These are phyloP conservation scores for Patiria miniata DNA, from an alignment of 35 echinoderm and acorn worm genomes.

Conservation along the genomic window DNA sequence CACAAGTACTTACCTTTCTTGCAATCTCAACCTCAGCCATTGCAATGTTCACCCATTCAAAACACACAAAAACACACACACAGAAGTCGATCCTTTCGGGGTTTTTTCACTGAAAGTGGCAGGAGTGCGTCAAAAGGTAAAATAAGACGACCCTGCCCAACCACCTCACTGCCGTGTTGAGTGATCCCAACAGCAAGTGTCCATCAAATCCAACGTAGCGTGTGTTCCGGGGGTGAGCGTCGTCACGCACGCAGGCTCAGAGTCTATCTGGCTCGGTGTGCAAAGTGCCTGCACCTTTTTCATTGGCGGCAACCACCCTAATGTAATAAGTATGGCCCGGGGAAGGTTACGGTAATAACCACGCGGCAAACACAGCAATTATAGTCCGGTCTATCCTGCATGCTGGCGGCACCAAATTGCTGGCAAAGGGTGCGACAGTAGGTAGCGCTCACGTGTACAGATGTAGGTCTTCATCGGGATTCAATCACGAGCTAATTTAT, in stretches of 20 bases:
- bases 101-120: no score
- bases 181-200: not conserved
- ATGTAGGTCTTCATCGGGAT: not conserved
- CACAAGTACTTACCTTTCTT: no score
- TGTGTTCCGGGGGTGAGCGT: not conserved
- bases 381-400: not conserved
- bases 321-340: not conserved
- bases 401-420: not conserved
- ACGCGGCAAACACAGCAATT: slow-evolving; percentile 16
- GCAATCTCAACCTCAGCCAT: no score
- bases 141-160: no score
- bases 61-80: no score
- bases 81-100: no score
- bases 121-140: no score
- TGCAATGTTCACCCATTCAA: no score
- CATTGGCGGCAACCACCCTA: not conserved
- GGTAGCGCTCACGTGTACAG: not conserved
- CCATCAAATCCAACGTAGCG: not conserved
- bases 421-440: not conserved
- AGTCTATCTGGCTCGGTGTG: not conserved
- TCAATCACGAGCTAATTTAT: no score
- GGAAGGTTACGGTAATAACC: slow-evolving; percentile 13
- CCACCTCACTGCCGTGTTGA: no score
- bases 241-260: not conserved
- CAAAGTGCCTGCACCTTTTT: slow-evolving; percentile 13